Conservation (phyloP, 2,797 vertebrate species). For the Pseudochirops cupreus region DNA sequence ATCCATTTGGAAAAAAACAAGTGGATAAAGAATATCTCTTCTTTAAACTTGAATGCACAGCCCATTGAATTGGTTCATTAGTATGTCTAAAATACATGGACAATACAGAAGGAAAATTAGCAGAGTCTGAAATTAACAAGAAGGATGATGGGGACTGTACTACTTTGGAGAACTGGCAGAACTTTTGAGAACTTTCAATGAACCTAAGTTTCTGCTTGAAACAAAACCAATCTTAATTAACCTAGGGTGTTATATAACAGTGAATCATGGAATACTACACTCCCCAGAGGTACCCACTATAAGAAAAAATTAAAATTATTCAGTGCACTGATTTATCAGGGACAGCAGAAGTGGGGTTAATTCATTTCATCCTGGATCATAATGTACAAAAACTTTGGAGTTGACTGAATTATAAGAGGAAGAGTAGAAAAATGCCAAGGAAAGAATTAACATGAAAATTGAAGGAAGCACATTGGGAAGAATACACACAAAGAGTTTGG, state of each 20-base stretch:
- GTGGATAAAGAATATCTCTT: neutral
- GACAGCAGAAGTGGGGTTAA: neutral
- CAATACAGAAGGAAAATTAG: neutral
- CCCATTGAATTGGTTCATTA: neutral
- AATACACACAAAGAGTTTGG: neutral
- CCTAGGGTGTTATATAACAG: neutral
- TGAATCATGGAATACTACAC: neutral
- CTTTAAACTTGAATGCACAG: neutral
- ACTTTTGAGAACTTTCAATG: neutral
- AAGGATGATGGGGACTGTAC: neutral
- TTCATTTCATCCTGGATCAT: neutral
- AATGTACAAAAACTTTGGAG: neutral
- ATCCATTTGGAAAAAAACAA: neutral
- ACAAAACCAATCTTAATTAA: neutral
- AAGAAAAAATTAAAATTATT: constrained; percentile 26
- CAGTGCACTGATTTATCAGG: constrained; percentile 9
- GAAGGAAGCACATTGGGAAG: neutral
- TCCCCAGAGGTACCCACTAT: neutral
- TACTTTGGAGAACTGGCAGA: neutral
- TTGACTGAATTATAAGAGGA: neutral
- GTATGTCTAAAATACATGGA: neutral
- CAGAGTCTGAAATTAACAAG: neutral
- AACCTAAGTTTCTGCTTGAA: neutral
- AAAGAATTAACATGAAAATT: neutral
- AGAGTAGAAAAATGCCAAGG: neutral